Evolutionary conservation across 2,797 vertebrate species (phyloP).

Genomic region (Cottoperca gobio): DNA sequence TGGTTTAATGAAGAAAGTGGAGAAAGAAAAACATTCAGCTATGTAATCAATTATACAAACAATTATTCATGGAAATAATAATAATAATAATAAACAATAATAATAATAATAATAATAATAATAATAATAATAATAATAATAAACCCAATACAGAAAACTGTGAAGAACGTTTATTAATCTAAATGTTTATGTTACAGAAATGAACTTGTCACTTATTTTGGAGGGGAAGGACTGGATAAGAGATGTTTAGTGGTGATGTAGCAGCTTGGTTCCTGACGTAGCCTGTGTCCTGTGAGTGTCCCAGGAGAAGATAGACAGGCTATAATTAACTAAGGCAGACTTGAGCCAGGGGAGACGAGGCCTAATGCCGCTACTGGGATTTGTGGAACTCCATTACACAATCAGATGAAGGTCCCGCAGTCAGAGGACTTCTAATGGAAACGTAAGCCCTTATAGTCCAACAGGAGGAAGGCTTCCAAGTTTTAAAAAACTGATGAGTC

Average conservation of each 20-base stretch:
- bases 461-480: neutral
- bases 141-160: neutral
- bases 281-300: constrained; percentile 67
- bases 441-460: constrained; percentile 38
- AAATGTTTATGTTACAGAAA: neutral
- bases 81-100: neutral
- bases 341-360: constrained; percentile 69
- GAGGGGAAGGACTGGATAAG: accelerated
- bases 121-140: neutral
- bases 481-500: neutral
- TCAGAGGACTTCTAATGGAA: constrained; percentile 54
- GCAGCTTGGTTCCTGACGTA: constrained; percentile 53
- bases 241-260: constrained; percentile 29
- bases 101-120: neutral
- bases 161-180: neutral
- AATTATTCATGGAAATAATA: neutral
- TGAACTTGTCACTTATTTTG: neutral
- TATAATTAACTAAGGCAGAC: constrained; percentile 78
- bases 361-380: constrained; percentile 79
- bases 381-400: constrained; percentile 82
- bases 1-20: neutral
- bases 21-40: neutral
- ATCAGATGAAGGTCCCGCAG: constrained; percentile 74
- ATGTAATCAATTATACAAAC: neutral
- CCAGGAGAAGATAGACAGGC: constrained; percentile 70